phyloP scores from a whole-genome alignment of 2,797 vertebrate species.

The Cheracebus regulus region DNA sequence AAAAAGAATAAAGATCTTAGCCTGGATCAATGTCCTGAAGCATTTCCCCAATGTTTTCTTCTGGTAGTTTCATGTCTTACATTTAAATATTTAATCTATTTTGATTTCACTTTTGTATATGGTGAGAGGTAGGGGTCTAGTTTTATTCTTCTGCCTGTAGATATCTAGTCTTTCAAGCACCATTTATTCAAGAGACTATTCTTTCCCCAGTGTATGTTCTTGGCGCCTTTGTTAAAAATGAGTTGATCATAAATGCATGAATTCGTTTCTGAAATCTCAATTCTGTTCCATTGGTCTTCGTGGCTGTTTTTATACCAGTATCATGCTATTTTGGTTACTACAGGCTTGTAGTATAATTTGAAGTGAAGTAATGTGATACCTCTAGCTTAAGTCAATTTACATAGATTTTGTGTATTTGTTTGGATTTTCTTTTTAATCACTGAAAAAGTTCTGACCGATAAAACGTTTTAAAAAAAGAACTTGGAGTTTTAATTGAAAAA shows the following conservation, averaged over 20 bases:
- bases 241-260: not conserved
- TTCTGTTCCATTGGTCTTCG: not conserved
- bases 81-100: not conserved
- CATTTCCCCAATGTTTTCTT: not conserved
- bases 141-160: not conserved
- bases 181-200: not conserved
- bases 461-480: not conserved
- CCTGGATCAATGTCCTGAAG: not conserved
- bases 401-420: not conserved
- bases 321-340: not conserved
- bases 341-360: not conserved
- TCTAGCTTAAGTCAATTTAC: not conserved
- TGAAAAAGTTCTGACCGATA: not conserved
- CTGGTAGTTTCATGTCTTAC: not conserved
- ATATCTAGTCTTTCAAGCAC: not conserved
- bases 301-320: not conserved
- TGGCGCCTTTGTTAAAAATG: not conserved
- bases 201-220: not conserved
- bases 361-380: not conserved
- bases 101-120: not conserved
- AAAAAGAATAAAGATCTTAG: not conserved
- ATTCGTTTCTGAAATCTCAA: not conserved
- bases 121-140: not conserved
- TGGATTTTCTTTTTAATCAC: not conserved
- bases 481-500: not conserved